A percentile compares a stretch with the other conserved stretches of the same genome.
Evolutionary conservation across 2,113 vertebrate species (phyloP).

Genomic region (Canis aureus): DNA sequence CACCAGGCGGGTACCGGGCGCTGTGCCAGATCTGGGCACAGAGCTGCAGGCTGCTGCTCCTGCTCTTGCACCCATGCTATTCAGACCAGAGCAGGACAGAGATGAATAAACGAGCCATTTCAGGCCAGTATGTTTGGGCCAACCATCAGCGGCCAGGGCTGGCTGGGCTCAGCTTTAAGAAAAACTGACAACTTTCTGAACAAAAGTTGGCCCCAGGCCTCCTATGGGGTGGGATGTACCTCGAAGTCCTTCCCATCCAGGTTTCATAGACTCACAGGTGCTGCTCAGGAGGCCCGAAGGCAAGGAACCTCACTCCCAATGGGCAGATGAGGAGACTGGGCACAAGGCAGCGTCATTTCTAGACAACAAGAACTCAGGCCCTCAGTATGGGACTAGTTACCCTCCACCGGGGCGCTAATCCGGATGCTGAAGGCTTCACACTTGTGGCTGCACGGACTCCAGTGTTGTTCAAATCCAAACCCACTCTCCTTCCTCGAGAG

Average conservation of each 20-base stretch:
- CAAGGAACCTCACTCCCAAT: not conserved
- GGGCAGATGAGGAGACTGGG: not conserved
- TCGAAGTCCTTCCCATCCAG: not conserved
- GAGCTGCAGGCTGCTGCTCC: not conserved
- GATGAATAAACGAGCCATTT: not conserved
- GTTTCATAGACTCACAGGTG: not conserved
- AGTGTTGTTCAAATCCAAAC: not conserved
- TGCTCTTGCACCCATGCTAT: not conserved
- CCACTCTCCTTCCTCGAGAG: not conserved
- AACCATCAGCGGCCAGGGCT: not conserved
- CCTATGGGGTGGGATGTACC: not conserved
- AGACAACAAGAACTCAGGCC: not conserved
- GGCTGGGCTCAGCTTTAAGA: not conserved
- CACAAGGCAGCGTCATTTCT: not conserved
- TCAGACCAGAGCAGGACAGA: not conserved
- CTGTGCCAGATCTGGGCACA: not conserved
- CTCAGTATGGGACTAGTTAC: not conserved
- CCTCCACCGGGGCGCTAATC: not conserved
- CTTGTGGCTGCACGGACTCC: not conserved
- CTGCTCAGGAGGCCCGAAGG: not conserved
- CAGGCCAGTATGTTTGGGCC: not conserved
- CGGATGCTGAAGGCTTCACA: accelerated
- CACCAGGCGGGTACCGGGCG: accelerated
- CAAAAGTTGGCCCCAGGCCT: not conserved
- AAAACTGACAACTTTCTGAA: not conserved